These are phyloP conservation scores for Stenchaetothrips biformis DNA, from an alignment of 2,888 invertebrate genomes.

Conservation along the genomic window DNA sequence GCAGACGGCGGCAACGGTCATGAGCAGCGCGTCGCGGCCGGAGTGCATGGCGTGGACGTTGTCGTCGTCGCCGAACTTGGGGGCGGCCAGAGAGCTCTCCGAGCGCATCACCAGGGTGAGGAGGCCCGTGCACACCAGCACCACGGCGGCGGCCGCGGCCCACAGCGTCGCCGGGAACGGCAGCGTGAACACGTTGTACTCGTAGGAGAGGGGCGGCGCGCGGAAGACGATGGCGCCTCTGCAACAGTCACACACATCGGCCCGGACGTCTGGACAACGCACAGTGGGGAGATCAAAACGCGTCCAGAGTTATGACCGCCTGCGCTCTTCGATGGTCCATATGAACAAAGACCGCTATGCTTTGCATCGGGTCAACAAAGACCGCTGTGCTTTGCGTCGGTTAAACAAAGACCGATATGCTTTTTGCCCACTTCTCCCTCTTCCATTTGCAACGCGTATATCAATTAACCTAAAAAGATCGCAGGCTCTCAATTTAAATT, in stretches of 20 bases:
- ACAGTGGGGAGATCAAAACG: no score
- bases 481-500: no score
- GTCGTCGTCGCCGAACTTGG: neutral
- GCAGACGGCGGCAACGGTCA: constrained; percentile 25
- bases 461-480: no score
- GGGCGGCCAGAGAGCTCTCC: neutral
- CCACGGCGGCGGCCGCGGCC: neutral
- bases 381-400: no score
- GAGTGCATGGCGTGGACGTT: constrained; percentile 3
- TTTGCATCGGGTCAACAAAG: no score
- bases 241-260: neutral
- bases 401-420: no score
- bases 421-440: no score
- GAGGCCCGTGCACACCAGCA: neutral
- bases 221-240: constrained; percentile 26
- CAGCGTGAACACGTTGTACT: constrained; percentile 29
- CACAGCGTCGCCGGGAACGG: constrained; percentile 29
- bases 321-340: no score
- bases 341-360: no score
- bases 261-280: no score
- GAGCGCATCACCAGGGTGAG: neutral
- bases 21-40: constrained; percentile 22
- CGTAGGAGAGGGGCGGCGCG: constrained; percentile 26
- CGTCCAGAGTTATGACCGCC: no score
- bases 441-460: no score